Conservation (phyloP, 2,113 vertebrate species). For the Poeciliopsis retropinna region DNA sequence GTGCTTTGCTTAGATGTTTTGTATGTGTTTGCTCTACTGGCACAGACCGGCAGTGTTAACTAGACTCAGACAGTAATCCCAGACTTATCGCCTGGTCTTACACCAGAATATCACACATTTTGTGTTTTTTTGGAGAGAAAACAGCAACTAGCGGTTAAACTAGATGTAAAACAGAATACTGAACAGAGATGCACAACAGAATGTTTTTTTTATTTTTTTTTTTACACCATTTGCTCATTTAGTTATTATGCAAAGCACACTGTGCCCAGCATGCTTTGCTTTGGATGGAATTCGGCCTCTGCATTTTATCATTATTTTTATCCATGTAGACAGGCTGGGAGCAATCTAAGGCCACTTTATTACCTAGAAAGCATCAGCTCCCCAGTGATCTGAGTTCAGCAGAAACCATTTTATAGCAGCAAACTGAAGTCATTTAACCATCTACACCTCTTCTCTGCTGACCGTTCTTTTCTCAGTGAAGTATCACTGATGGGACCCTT, state of each 20-base stretch:
- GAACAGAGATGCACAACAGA: not conserved
- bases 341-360: not conserved
- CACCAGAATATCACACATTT: conserved; percentile 9
- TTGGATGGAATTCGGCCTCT: not conserved
- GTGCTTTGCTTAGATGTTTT: conserved; percentile 27
- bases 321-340: not conserved
- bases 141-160: not conserved
- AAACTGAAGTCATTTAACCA: not conserved
- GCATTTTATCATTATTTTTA: not conserved
- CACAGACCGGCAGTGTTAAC: conserved; percentile 9
- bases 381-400: not conserved
- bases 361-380: not conserved
- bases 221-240: not conserved
- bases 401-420: not conserved
- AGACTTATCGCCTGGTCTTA: conserved; percentile 13
- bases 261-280: not conserved
- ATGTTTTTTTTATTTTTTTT: not conserved
- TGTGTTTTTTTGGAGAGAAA: not conserved
- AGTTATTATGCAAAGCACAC: not conserved
- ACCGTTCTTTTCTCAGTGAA: too few relatives aligned
- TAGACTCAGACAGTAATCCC: conserved; percentile 9
- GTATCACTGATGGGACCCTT: not conserved
- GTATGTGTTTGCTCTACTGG: conserved; percentile 17
- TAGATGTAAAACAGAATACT: not conserved
- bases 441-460: not conserved